A percentile compares a stretch with the other conserved stretches of the same genome.
phyloP scores from a whole-genome alignment of 2,888 invertebrate species.

The Ichneumoninae sp. region DNA sequence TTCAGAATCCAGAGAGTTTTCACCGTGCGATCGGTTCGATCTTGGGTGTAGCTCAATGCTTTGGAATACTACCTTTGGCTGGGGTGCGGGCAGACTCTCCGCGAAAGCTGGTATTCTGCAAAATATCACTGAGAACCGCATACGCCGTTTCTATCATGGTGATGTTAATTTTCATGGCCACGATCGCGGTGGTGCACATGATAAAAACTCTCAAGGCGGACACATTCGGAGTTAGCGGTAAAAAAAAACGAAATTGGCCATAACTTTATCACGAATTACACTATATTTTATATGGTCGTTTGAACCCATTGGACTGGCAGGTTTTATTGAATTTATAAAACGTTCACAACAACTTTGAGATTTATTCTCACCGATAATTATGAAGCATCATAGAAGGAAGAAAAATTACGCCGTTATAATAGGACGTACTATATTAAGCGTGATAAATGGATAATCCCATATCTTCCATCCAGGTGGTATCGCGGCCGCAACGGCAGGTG shows the following conservation, averaged over 20 bases:
- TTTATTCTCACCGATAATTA: background rate
- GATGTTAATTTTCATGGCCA: slow-evolving; percentile 72
- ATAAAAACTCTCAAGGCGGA: slow-evolving; percentile 75
- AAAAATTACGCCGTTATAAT: background rate
- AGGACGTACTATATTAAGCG: background rate
- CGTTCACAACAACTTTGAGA: background rate
- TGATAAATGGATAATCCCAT: background rate
- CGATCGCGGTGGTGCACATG: slow-evolving; percentile 78
- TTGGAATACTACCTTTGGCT: slow-evolving; percentile 79
- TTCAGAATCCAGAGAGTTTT: slow-evolving; percentile 79
- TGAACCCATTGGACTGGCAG: background rate
- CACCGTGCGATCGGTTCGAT: slow-evolving; percentile 77
- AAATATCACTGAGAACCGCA: slow-evolving; percentile 71
- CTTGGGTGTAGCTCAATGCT: slow-evolving; percentile 79
- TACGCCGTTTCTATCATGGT: slow-evolving; percentile 72
- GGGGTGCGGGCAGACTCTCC: slow-evolving; percentile 74
- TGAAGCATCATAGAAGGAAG: slow-evolving; percentile 1
- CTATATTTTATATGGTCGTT: slow-evolving; percentile 13
- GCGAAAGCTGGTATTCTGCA: slow-evolving; percentile 73
- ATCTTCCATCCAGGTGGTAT: slow-evolving; percentile 77
- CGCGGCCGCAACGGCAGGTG: slow-evolving; percentile 80
- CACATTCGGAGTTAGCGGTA: slow-evolving; percentile 77
- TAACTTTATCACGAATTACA: slow-evolving; percentile 26
- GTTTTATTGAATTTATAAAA: background rate
- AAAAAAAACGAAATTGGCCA: slow-evolving; percentile 12